Conservation (phyloP, 2,113 vertebrate genomes). For the Lonchura striata region DNA sequence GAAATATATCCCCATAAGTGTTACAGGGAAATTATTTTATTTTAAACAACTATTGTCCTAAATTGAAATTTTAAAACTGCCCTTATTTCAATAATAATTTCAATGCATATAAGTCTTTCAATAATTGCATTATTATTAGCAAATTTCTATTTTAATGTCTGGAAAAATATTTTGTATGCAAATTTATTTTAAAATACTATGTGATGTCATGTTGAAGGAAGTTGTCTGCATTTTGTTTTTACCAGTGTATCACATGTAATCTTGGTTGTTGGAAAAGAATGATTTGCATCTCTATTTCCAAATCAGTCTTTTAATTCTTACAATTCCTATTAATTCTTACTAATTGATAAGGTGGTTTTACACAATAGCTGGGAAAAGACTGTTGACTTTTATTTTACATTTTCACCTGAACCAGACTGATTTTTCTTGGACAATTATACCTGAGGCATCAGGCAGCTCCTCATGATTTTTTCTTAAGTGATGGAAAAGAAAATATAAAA, state of each 20-base stretch:
- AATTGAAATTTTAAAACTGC: constrained; percentile 32
- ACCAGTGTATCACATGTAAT: neutral
- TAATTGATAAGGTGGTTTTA: neutral
- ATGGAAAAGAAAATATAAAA: neutral
- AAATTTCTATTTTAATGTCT: neutral
- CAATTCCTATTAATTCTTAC: neutral
- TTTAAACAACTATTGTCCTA: constrained; percentile 46
- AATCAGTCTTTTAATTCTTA: neutral
- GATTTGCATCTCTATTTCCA: neutral
- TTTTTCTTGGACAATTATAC: neutral
- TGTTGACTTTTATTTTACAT: neutral
- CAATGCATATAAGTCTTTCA: neutral
- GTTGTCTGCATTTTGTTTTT: neutral
- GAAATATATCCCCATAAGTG: neutral
- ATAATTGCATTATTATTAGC: constrained; percentile 30
- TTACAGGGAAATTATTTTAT: constrained; percentile 42
- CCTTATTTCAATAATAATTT: constrained; percentile 9
- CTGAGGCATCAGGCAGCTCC: neutral
- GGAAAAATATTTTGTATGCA: neutral
- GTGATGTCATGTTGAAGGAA: neutral
- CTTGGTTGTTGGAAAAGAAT: neutral
- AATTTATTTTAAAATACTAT: neutral
- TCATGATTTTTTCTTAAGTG: neutral
- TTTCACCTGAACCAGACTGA: neutral
- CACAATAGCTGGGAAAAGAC: neutral